These are phyloP conservation scores for Sciurus vulgaris DNA, from an alignment of 2,797 vertebrate species.

Conservation along the genomic window DNA sequence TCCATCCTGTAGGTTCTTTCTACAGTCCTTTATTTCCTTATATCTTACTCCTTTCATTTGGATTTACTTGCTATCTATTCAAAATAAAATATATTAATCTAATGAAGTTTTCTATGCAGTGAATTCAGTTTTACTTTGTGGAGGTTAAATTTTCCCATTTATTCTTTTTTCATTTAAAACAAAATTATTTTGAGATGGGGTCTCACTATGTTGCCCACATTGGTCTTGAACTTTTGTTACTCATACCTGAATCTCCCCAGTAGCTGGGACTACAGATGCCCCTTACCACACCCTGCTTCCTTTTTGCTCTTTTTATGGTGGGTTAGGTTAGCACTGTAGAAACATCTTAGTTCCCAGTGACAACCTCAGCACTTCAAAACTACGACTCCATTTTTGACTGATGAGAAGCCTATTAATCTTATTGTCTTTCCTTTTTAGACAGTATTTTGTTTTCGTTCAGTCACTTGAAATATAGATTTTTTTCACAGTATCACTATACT, in stretches of 20 bases:
- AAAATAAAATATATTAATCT: not conserved
- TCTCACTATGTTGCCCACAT: too few relatives aligned
- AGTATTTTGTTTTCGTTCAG: not conserved
- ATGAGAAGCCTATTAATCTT: not conserved
- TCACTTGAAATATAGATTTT: slow-evolving; percentile 7
- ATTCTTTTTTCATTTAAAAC: not conserved
- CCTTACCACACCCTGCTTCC: too few relatives aligned
- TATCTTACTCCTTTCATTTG: not conserved
- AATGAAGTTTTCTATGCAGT: not conserved
- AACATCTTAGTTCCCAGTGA: not conserved
- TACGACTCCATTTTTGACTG: not conserved
- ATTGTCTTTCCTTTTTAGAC: not conserved
- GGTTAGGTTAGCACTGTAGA: not conserved
- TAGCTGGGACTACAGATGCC: too few relatives aligned
- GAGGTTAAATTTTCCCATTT: not conserved
- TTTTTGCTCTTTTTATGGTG: not conserved
- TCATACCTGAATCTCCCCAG: too few relatives aligned
- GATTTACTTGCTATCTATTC: not conserved
- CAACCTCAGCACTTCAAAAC: not conserved
- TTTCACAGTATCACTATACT: not conserved
- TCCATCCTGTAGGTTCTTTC: too few relatives aligned
- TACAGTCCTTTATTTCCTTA: not conserved
- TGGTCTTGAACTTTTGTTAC: too few relatives aligned
- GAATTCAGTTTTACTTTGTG: not conserved
- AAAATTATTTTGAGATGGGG: too few relatives aligned